Conservation (phyloP, 2,888 invertebrate genomes). For the Steinernema hermaphroditum region DNA sequence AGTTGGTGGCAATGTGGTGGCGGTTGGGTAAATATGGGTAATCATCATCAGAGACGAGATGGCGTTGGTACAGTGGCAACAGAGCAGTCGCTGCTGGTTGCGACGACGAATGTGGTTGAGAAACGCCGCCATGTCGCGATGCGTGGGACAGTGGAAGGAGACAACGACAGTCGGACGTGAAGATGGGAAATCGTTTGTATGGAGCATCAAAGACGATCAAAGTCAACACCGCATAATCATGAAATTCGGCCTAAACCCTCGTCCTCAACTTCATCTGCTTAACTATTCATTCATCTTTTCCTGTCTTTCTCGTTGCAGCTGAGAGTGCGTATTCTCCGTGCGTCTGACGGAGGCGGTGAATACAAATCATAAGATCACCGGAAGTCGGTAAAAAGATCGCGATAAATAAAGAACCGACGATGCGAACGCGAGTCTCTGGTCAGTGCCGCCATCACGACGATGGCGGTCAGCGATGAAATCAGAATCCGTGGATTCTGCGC, state of each 20-base stretch:
- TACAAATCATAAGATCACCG: conserved; percentile 2
- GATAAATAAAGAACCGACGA: neutral
- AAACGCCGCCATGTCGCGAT: conserved; percentile 25
- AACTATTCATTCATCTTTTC: conserved; percentile 11
- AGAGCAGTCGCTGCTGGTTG: conserved; percentile 21
- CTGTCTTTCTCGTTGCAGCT: conserved; percentile 1
- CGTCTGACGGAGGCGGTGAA: neutral
- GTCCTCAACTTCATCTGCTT: neutral
- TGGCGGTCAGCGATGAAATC: too few relatives aligned
- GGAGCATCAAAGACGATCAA: neutral
- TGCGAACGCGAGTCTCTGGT: neutral
- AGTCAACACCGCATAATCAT: neutral
- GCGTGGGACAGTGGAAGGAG: conserved; percentile 26
- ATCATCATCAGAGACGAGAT: conserved; percentile 28
- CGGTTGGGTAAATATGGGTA: conserved; percentile 25
- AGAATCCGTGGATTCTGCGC: neutral
- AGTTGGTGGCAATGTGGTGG: conserved; percentile 26
- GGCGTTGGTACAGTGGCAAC: conserved; percentile 26
- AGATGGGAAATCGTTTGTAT: neutral
- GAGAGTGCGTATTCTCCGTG: neutral
- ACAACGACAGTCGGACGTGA: conserved; percentile 22
- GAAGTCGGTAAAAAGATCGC: conserved; percentile 4
- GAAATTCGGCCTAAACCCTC: neutral
- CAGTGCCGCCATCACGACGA: too few relatives aligned
- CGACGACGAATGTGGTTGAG: conserved; percentile 21